Percentiles rank a stretch among this genome's conserved stretches.
Conservation (phyloP, 2,797 vertebrate species). For the Liasis olivaceus region DNA sequence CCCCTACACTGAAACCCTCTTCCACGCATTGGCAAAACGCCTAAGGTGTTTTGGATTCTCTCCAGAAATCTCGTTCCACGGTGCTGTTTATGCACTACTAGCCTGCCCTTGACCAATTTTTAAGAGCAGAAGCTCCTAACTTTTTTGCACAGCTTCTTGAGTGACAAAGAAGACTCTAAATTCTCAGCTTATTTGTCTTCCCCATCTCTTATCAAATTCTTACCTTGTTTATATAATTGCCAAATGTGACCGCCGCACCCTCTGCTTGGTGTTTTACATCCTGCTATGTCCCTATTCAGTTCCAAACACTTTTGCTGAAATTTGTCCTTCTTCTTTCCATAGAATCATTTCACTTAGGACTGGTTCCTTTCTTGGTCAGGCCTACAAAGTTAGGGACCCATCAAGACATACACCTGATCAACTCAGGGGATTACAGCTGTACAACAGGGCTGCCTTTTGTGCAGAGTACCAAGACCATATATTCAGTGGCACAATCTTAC, state of each 20-base stretch:
- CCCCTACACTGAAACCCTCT: not conserved
- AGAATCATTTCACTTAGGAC: not conserved
- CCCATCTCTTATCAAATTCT: not conserved
- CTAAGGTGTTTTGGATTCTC: constrained; percentile 52
- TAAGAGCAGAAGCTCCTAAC: constrained; percentile 19
- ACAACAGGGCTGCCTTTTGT: no score
- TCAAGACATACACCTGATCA: not conserved
- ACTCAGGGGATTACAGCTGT: no score
- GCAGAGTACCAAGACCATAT: no score
- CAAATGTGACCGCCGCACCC: not conserved
- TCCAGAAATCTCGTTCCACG: constrained; percentile 24
- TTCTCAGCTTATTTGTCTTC: no score
- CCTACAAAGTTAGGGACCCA: not conserved
- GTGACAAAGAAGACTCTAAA: not conserved
- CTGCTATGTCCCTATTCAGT: not conserved
- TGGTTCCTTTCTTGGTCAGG: not conserved
- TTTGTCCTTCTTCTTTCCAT: not conserved
- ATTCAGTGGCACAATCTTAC: no score
- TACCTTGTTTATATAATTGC: not conserved
- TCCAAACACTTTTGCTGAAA: not conserved
- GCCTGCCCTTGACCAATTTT: constrained; percentile 52
- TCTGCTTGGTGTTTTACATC: not conserved
- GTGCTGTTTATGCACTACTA: constrained; percentile 39
- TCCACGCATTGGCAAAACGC: constrained; percentile 37
- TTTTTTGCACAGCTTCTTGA: not conserved